Base-by-base conservation (phyloP, 1,140 invertebrate species). In the Penaeus vannamei region DNA sequence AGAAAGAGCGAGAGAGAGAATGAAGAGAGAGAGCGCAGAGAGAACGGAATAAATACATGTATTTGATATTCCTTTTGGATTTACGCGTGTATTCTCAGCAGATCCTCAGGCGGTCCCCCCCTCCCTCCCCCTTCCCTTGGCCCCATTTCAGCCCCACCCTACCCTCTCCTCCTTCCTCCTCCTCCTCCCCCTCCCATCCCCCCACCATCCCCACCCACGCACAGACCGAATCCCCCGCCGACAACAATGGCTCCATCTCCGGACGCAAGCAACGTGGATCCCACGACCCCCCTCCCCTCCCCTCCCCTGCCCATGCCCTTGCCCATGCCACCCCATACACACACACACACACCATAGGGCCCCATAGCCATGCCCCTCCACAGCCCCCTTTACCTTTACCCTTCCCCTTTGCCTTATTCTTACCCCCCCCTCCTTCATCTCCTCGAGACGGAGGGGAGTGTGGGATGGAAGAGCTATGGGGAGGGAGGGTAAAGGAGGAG, bases 291-390 rank as follows among this genome's bases (percentile, higher is more conserved):
- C 5, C 36, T 5, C 36, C 36, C 36, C 5, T 36, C 36, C 36
- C 36, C 2, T 5, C 36, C n/a, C 2, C 1, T 19, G 1, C 42
- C 5, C 26, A 76, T 4, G 5, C 19, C 72, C 8, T 80, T 1
- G 17, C 29, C n/a, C 77, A 8, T 5, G 14, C 72, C 26, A 0
- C 26, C 17, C 26, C 72, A n/a, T 23, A 76, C 69, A 76, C 69
- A 76, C 69, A 23, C 69, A 76, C 69, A 76, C 69, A 76, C 8
- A 8, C 76, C 76, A n/a, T n/a, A n/a, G n/a, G n/a, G n/a, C n/a
- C n/a, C n/a, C n/a, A n/a, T n/a, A n/a, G n/a, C n/a, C n/a, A n/a
- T n/a, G 36, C 36, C 36, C 5, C 36, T 5, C 5, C 5, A 36
- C 36, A 1, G 5, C 5, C 5, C n/a, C 0, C 29, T 26, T 32